phyloP scores from a whole-genome alignment of 2,113 vertebrate genomes.

The Corythornis madagascariensis region DNA sequence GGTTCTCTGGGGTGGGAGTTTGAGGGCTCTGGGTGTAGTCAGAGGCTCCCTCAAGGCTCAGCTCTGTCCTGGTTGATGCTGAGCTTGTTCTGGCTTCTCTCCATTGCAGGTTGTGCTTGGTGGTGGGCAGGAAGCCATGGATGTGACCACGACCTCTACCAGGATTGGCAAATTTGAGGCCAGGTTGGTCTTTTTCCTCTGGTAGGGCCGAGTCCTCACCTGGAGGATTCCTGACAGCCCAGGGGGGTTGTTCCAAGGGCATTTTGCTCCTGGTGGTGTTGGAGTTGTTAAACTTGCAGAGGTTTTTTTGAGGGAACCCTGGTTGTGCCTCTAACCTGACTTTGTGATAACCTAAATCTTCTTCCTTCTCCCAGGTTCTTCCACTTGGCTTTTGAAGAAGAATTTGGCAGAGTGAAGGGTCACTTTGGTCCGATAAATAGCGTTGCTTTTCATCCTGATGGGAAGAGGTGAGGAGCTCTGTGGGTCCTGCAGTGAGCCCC shows the following conservation, averaged over 20 bases:
- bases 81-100: background rate
- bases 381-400: constrained; percentile 95
- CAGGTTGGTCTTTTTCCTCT: constrained; percentile 71
- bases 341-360: background rate
- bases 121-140: constrained; percentile 98
- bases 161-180: constrained; percentile 99
- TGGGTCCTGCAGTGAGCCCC: accelerated
- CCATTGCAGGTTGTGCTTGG: constrained; percentile 90
- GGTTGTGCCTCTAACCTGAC: accelerated
- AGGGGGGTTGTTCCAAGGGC: background rate
- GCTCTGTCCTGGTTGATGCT: background rate
- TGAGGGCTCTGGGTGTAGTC: background rate
- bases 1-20: background rate
- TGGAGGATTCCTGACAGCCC: background rate
- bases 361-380: constrained; percentile 83
- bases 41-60: background rate
- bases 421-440: constrained; percentile 99
- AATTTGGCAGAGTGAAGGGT: constrained; percentile 97
- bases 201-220: accelerated
- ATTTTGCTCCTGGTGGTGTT: background rate
- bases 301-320: too few relatives aligned
- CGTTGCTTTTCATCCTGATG: constrained; percentile 95
- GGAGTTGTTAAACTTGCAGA: background rate
- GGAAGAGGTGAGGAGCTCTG: constrained; percentile 86
- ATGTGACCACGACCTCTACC: constrained; percentile 96